A percentile compares a stretch with the other conserved stretches of the same genome.
Evolutionary conservation across 2,113 vertebrate genomes (phyloP).

Genomic region (Chaenocephalus aceratus): DNA sequence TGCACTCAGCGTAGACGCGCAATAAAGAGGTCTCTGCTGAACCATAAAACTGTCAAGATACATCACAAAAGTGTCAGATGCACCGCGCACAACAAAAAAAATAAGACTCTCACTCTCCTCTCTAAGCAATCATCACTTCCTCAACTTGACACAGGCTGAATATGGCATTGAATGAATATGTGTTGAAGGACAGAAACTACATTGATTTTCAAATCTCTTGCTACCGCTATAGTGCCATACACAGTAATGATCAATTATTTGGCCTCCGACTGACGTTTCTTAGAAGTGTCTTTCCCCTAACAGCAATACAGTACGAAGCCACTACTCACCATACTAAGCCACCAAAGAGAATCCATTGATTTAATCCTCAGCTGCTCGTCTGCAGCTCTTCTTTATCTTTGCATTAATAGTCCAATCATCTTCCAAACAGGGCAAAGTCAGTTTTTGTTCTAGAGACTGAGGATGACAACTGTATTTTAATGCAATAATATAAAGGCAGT

Average conservation of each 20-base stretch:
- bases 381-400: conserved; percentile 22
- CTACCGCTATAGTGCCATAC: conserved; percentile 34
- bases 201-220: conserved; percentile 58
- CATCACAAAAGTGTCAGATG: conserved; percentile 68
- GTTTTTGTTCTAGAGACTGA: conserved; percentile 11
- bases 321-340: conserved; percentile 19
- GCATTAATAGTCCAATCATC: conserved; percentile 46
- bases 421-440: conserved; percentile 23
- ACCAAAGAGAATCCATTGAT: conserved; percentile 63
- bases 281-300: conserved; percentile 36
- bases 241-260: conserved; percentile 73
- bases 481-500: neutral
- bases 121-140: conserved; percentile 44
- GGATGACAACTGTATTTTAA: conserved; percentile 28
- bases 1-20: conserved; percentile 64
- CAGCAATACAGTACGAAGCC: conserved; percentile 3
- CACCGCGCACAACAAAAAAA: conserved; percentile 27
- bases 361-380: conserved; percentile 31
- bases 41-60: conserved; percentile 78
- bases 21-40: conserved; percentile 68
- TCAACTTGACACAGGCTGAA: conserved; percentile 50
- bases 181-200: conserved; percentile 43
- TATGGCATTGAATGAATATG: conserved; percentile 62
- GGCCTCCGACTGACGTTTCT: conserved; percentile 38
- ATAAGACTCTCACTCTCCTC: conserved; percentile 26